Percentiles rank a stretch among this genome's conserved stretches.
Evolutionary conservation across 2,888 invertebrate genomes (phyloP).

Genomic region (Scotopteryx bipunctaria): DNA sequence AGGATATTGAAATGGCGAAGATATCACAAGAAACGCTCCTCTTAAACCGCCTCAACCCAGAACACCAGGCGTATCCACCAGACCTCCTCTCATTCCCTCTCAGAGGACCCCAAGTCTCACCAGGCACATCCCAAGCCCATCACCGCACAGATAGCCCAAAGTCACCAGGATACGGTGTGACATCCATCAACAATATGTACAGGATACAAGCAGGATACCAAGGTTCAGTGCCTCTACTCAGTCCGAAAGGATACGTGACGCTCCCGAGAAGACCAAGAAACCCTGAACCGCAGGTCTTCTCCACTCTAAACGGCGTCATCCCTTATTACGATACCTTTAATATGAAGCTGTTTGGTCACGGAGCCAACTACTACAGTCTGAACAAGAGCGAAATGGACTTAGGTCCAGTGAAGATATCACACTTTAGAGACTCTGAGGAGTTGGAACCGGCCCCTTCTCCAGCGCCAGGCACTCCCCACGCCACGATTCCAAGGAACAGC

Average conservation of each 20-base stretch:
- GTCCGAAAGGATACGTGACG: slow-evolving; percentile 91
- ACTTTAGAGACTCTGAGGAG: slow-evolving; percentile 75
- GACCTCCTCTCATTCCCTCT: slow-evolving; percentile 91
- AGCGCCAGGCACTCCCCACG: slow-evolving; percentile 79
- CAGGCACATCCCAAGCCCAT: slow-evolving; percentile 62
- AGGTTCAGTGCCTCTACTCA: slow-evolving; percentile 81
- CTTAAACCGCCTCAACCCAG: slow-evolving; percentile 68
- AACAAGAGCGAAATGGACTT: slow-evolving; percentile 87
- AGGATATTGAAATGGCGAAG: slow-evolving; percentile 82
- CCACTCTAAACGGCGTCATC: slow-evolving; percentile 75
- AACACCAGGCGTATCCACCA: slow-evolving; percentile 88
- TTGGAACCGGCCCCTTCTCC: slow-evolving; percentile 77
- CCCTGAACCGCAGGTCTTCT: slow-evolving; percentile 79
- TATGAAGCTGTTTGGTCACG: slow-evolving; percentile 91
- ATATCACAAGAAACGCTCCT: slow-evolving; percentile 78
- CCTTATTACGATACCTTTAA: slow-evolving; percentile 91
- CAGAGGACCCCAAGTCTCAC: slow-evolving; percentile 76
- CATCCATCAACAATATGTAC: slow-evolving; percentile 59
- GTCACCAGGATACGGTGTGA: slow-evolving; percentile 67
- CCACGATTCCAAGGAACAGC: slow-evolving; percentile 74
- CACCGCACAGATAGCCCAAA: slow-evolving; percentile 63
- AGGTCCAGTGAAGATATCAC: slow-evolving; percentile 79
- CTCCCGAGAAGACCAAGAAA: slow-evolving; percentile 91
- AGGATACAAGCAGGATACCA: slow-evolving; percentile 85
- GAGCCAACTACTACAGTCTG: slow-evolving; percentile 89